Base-by-base conservation (phyloP, 2,888 invertebrate genomes). In the Chloromyia formosa region DNA sequence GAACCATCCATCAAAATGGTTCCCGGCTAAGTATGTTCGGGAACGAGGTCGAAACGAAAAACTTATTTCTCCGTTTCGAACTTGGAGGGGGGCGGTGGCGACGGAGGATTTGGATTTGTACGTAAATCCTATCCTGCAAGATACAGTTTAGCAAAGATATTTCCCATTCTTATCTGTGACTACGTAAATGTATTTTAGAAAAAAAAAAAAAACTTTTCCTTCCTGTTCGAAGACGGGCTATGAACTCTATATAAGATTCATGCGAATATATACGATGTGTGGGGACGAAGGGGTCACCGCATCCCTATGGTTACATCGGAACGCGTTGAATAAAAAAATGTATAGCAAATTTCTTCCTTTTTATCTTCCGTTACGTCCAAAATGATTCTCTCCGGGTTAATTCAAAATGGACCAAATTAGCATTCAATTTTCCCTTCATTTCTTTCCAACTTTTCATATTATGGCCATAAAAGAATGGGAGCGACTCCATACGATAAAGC, bases 351-450 rank as follows among this genome's bases (percentile, higher is more conserved):
- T 2, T 35, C 27, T 35, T 35, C 27, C 27, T 35, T 35, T 35
- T 35, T 35, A 35, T 35, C 27, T 35, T 2, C 27, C 27, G 27
- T 35, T 35, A 35, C 7, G 27, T 66, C 20, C 56, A 40, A 71
- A 71, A 71, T 71, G 49, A 71, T 58, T 71, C 71, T 71, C 71
- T 56, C 58, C 58, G 71, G 71, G 71, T 71, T 71, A 71, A 71
- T 71, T 56, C 42, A 71, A 45, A 71, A 40, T 58, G 71, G 71
- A 71, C 71, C 71, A 56, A 71, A 71, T 71, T 71, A 71, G 71
- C 71, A 71, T 71, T 71, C 71, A 71, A 71, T 71, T 71, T 71
- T 71, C 56, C 58, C 71, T 56, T 58, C 58, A 58, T 71, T 71
- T 71, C 71, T 71, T 71, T 22, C 14, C 40, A 58, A 71, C 71